These are phyloP conservation scores for Venustoraphidia nigricollis DNA, from an alignment of 2,888 invertebrate genomes.

Conservation along the genomic window DNA sequence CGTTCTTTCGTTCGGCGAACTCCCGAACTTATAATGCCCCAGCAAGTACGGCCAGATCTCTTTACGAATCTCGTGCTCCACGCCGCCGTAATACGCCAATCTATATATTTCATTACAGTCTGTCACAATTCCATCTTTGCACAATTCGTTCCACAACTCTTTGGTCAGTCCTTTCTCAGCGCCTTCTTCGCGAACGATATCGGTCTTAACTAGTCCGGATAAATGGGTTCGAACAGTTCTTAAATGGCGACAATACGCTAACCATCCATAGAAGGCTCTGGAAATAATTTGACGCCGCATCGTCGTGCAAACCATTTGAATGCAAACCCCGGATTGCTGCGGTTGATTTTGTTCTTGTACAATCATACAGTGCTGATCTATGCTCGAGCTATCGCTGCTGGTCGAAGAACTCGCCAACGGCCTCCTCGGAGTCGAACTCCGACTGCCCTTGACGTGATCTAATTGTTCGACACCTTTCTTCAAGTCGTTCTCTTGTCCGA, in stretches of 20 bases:
- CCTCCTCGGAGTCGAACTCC: background rate
- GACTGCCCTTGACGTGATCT: background rate
- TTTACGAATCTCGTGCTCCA: constrained; percentile 58
- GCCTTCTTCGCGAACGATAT: constrained; percentile 50
- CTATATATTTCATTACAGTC: constrained; percentile 62
- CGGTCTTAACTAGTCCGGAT: constrained; percentile 69
- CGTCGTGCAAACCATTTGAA: constrained; percentile 67
- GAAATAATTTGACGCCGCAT: constrained; percentile 93
- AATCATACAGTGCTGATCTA: constrained; percentile 26
- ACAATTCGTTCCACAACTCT: constrained; percentile 56
- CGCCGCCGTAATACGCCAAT: constrained; percentile 76
- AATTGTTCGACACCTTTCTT: constrained; percentile 29
- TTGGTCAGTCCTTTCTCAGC: constrained; percentile 56
- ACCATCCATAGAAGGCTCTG: constrained; percentile 91
- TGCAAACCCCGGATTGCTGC: constrained; percentile 18
- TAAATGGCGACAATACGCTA: constrained; percentile 84
- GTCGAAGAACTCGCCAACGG: constrained; percentile 35
- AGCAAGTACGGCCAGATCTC: constrained; percentile 83
- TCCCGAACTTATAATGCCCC: constrained; percentile 71
- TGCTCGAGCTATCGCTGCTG: constrained; percentile 48
- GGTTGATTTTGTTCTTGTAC: background rate
- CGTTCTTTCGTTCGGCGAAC: constrained; percentile 44
- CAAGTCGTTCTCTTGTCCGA: constrained; percentile 50
- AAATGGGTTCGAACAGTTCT: constrained; percentile 86
- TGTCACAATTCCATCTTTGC: constrained; percentile 40